phyloP scores from a whole-genome alignment of 1,140 invertebrate genomes.

The Aphelenchoides avenae region DNA sequence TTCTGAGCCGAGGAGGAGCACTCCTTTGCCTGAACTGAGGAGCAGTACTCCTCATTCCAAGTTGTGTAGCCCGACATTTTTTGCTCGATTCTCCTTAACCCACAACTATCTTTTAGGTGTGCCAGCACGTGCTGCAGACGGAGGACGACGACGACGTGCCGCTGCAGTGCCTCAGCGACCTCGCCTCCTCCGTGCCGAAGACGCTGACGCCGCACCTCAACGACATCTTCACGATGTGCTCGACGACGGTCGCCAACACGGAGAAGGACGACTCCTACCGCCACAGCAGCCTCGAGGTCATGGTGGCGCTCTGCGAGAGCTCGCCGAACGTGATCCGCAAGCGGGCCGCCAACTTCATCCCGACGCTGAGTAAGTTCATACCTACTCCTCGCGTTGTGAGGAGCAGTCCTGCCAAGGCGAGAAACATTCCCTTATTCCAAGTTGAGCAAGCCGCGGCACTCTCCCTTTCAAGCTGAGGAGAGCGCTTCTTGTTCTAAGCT shows the following conservation, averaged over 20 bases:
- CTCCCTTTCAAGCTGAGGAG: no score
- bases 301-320: conserved; percentile 88
- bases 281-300: conserved; percentile 83
- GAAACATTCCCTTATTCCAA: no score
- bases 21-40: no score
- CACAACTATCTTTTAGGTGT: conserved; percentile 47
- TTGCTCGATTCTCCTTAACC: no score
- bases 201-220: conserved; percentile 80
- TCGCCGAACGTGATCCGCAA: conserved; percentile 92
- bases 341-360: conserved; percentile 73
- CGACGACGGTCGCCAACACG: conserved; percentile 67
- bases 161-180: conserved; percentile 83
- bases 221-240: conserved; percentile 79
- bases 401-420: no score
- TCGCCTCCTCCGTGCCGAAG: conserved; percentile 86
- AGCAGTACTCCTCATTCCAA: no score
- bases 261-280: conserved; percentile 78
- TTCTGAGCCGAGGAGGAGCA: no score
- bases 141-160: conserved; percentile 79
- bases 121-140: conserved; percentile 59
- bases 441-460: no score
- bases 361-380: conserved; percentile 62
- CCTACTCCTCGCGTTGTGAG: no score
- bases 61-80: no score
- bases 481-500: no score